Evolutionary conservation across 1,140 invertebrate genomes (phyloP).

Genomic region (Araneus ventricosus): DNA sequence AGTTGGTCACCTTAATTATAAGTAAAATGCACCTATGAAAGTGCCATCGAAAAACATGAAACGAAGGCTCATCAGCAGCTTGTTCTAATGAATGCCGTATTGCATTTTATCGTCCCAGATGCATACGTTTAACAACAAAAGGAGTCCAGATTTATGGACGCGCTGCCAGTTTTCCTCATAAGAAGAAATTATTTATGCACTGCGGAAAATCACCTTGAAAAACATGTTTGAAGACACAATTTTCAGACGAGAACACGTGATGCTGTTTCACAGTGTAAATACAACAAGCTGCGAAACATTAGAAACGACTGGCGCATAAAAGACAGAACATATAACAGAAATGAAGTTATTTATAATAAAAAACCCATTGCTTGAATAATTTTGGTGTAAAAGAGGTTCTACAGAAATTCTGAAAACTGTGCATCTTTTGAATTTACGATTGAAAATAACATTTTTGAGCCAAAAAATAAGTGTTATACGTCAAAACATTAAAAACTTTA

Average conservation of each 20-base stretch:
- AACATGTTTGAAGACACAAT: neutral
- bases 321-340: neutral
- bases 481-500: too few relatives aligned
- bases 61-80: neutral
- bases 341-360: neutral
- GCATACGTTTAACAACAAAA: neutral
- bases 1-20: neutral
- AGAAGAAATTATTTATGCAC: neutral
- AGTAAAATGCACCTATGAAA: neutral
- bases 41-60: neutral
- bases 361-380: too few relatives aligned
- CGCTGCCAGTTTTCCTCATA: neutral
- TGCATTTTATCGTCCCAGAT: neutral
- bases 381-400: too few relatives aligned
- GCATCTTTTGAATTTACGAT: neutral
- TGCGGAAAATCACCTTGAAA: neutral
- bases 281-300: neutral
- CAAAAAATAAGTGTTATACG: too few relatives aligned
- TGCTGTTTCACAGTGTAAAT: neutral
- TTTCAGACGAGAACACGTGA: neutral
- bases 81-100: neutral
- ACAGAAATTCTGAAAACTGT: too few relatives aligned
- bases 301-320: neutral
- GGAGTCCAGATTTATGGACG: neutral
- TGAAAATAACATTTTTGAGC: neutral